phyloP scores from a whole-genome alignment of 2,113 vertebrate species.

The Ctenodactylus gundi region DNA sequence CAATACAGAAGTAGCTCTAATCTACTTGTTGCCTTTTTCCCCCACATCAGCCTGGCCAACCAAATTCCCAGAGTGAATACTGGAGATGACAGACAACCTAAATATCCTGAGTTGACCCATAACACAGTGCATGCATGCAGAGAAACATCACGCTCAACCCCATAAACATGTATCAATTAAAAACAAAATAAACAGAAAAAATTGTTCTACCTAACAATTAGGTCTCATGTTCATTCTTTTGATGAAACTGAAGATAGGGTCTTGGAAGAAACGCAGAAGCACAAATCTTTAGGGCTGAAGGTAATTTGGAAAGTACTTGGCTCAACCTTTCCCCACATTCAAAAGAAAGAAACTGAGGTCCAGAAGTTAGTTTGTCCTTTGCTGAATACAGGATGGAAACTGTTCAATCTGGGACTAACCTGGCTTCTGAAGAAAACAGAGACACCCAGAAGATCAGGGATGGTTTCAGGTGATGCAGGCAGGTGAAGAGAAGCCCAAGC shows the following conservation, averaged over 20 bases:
- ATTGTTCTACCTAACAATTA: background rate
- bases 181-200: background rate
- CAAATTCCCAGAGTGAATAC: background rate
- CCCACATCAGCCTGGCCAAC: background rate
- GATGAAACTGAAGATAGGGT: background rate
- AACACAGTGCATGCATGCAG: background rate
- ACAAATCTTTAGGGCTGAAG: background rate
- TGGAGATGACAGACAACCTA: background rate
- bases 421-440: background rate
- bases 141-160: background rate
- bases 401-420: background rate
- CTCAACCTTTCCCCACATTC: background rate
- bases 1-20: background rate
- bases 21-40: background rate
- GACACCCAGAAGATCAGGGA: background rate
- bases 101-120: background rate
- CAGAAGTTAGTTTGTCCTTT: background rate
- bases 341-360: background rate
- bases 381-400: constrained; percentile 4
- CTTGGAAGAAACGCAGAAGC: background rate
- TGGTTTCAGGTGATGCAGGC: background rate
- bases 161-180: background rate
- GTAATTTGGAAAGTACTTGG: background rate
- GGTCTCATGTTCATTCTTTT: background rate
- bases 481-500: background rate